Base-by-base conservation (phyloP, 1,140 invertebrate genomes). In the Condylostylus longicornis region DNA sequence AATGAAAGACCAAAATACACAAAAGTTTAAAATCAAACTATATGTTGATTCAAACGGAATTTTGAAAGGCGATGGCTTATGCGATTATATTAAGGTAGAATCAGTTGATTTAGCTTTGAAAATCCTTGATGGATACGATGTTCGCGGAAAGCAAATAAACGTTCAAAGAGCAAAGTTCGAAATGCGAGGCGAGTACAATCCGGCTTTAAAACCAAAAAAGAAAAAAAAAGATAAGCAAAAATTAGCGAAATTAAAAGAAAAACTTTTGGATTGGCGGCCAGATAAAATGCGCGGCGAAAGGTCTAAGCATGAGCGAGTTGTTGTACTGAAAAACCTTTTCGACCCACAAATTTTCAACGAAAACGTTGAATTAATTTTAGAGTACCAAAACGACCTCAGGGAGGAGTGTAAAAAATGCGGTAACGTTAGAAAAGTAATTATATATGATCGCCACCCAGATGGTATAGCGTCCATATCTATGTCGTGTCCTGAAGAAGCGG, bases 11-110 rank as follows among this genome's bases (percentile, higher is more conserved):
- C 72, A 81, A 0, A 70, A 71, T 21, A 77, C 68, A 4, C 77
- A 79, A 39, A 82, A 88, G 54, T 84, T 84, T 52, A 98, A 95
- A 67, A 67, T 98, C 1, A 99, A 98, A 67, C 56, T 99, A 8
- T 99, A 99, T 59, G 77, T 68, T 46, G 87, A 95, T 52, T 60
- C 72, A 28, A 70, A 82, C 50, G 82, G 86, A 3, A 69, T 79
- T 44, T 67, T 86, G 9, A 98, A 98, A 68, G 95, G 95, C 12
- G 95, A 99, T 68, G 96, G 82, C 13, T 68, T 90, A 6, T 98
- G 94, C 61, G 89, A 88, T 46, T 99, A 98, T 53, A 91, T 98
- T 15, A 97, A 93, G 74, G 70, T 84, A 36, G 94, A 98, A 62
- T 97, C 91, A 14, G 89, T 99, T 1, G 74, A 93, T 25, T 61